Conservation (phyloP, 2,888 invertebrate genomes). For the Carterocephalus palaemon region DNA sequence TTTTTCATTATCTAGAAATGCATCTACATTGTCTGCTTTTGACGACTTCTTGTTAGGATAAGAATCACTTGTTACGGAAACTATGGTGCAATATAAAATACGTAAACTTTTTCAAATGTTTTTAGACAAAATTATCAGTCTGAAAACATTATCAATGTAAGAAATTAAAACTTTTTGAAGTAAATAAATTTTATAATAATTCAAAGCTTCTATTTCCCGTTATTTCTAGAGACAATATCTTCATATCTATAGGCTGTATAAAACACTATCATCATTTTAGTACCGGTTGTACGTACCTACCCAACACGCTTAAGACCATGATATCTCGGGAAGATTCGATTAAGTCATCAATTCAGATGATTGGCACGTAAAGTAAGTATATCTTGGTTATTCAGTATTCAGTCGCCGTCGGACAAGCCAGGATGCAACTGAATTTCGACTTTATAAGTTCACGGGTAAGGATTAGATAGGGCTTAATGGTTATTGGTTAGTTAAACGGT, state of each 20-base stretch:
- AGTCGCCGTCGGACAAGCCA: neutral
- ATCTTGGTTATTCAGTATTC: conserved; percentile 14
- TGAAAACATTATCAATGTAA: too few relatives aligned
- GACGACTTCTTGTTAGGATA: conserved; percentile 9
- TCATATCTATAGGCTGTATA: too few relatives aligned
- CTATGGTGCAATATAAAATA: neutral
- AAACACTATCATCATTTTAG: neutral
- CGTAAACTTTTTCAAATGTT: too few relatives aligned
- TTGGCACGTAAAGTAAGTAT: conserved; percentile 16
- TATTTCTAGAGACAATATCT: too few relatives aligned
- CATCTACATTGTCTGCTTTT: conserved; percentile 13
- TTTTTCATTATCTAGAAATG: conserved; percentile 20
- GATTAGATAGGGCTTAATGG: neutral
- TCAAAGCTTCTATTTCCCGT: too few relatives aligned
- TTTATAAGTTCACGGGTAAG: conserved; percentile 1
- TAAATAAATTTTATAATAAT: too few relatives aligned
- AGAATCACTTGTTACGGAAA: conserved; percentile 4
- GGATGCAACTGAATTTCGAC: conserved; percentile 6
- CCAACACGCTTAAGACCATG: conserved; percentile 9
- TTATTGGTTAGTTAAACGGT: conserved; percentile 8
- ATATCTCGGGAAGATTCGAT: conserved; percentile 14
- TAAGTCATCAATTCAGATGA: conserved; percentile 22
- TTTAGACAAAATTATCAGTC: too few relatives aligned
- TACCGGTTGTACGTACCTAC: conserved; percentile 1
- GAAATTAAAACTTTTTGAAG: too few relatives aligned